Evolutionary conservation across 2,113 vertebrate species (phyloP).

Genomic region (Furnarius figulus): DNA sequence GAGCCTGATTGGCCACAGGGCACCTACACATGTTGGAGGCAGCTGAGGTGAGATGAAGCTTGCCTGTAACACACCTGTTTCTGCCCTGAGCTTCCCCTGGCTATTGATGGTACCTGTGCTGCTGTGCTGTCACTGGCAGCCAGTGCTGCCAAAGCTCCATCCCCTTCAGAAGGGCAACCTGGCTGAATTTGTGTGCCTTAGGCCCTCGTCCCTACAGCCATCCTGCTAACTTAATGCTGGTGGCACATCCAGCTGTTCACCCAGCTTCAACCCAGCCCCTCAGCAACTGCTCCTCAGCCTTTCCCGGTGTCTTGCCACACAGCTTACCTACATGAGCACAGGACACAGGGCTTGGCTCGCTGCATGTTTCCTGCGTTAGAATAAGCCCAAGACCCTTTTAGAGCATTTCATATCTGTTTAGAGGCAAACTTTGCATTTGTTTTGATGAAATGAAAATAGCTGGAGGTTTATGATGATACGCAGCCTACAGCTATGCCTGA

Average conservation of each 20-base stretch:
- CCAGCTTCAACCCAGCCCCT: neutral
- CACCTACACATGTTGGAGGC: neutral
- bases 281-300: neutral
- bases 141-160: neutral
- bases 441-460: neutral
- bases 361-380: neutral
- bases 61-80: neutral
- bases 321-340: rapidly evolving
- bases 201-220: neutral
- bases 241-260: neutral
- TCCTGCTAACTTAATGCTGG: neutral
- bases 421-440: neutral
- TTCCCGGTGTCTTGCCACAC: rapidly evolving
- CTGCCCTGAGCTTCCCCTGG: neutral
- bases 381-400: neutral
- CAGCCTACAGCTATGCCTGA: neutral
- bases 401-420: neutral
- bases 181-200: neutral
- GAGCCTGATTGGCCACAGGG: neutral
- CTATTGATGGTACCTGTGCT: neutral
- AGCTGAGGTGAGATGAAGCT: neutral
- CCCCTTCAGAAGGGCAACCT: neutral
- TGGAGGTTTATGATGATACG: neutral
- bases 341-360: rapidly evolving
- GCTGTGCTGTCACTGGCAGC: neutral